Evolutionary conservation across 1,140 invertebrate species (phyloP), one percentile per base, ranked within the genome.

Genomic region (Neuroterus valhalla): DNA sequence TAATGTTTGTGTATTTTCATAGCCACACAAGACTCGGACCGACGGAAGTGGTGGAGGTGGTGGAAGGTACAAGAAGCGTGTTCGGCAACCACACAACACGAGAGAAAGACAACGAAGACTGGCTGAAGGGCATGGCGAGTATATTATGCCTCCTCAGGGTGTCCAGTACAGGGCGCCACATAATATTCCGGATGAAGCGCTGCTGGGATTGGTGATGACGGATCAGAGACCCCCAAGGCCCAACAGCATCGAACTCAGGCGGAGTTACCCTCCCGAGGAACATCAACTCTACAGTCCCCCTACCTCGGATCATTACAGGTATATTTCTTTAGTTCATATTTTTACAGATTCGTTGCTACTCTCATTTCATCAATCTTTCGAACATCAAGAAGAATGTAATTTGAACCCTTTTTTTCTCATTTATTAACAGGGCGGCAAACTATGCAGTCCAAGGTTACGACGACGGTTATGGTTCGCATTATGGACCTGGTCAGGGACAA

Each of bases 11-110:
- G 15, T 70, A 76, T 76, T 46, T 77, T 75, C 38, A 78, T 84
- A 93, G 92, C 93, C 92, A 43, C 93, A 94, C 81, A 90, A 92
- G 82, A 92, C 92, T 76, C 89, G 92, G 78, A 90, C 91, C 68
- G 92, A 93, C 81, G 91, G 91, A 43, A 70, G 68, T 50, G 89
- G 91, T 19, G 80, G 87, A 6, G 91, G 92, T 50, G 92, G 93
- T 38, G 91, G 93, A 73, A 91, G 95, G 66, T 94, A 95, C 82
- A 96, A 96, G 88, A 96, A 96, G 84, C 91, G 94, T 68, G 95
- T 97, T 6, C 92, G 96, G 43, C 94, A 95, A 76, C 96, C 96
- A 31, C 94, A 96, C 83, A 97, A 96, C 77, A 97, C 96, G 1
- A 92, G 95, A 77, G 96, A 97, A 85, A 91, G 95, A 75, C 96